Percentiles rank a stretch among this genome's conserved stretches.
Conservation (phyloP, 2,113 vertebrate species). For the Grammomys surdaster region DNA sequence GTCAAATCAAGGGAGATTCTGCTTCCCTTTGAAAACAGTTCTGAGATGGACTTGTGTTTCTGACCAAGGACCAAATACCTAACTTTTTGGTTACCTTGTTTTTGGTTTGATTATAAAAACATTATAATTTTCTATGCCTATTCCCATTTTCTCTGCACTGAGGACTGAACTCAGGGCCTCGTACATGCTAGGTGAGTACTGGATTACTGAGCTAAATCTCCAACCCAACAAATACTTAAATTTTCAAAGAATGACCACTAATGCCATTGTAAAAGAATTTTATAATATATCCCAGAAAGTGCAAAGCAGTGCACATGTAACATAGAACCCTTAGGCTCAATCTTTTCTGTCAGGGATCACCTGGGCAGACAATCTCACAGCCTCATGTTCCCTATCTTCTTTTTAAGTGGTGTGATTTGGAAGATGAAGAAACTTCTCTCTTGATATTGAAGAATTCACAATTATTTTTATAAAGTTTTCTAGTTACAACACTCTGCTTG, state of each 20-base stretch:
- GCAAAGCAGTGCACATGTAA: not conserved
- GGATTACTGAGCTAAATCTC: not conserved
- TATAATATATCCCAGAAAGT: not conserved
- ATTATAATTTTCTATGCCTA: not conserved
- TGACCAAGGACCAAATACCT: not conserved
- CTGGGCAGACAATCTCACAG: not conserved
- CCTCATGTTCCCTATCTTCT: not conserved
- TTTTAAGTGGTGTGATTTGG: not conserved
- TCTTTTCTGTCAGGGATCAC: not conserved
- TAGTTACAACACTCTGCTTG: not conserved
- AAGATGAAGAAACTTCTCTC: slow-evolving; percentile 17
- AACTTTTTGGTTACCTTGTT: not conserved
- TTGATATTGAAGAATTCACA: not conserved
- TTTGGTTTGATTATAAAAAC: not conserved
- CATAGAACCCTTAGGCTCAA: not conserved
- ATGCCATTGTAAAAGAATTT: not conserved
- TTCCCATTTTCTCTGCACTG: not conserved
- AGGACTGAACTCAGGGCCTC: not conserved
- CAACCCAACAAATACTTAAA: not conserved
- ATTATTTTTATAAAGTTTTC: slow-evolving; percentile 23
- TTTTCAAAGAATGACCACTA: not conserved
- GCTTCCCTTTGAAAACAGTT: not conserved
- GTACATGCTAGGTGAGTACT: not conserved
- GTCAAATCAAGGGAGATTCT: slow-evolving; percentile 31
- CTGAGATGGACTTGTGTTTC: slow-evolving; percentile 2